Percentiles rank a stretch among this genome's conserved stretches.
Evolutionary conservation across 1,140 invertebrate species (phyloP).

Genomic region (Chrysoperla carnea): DNA sequence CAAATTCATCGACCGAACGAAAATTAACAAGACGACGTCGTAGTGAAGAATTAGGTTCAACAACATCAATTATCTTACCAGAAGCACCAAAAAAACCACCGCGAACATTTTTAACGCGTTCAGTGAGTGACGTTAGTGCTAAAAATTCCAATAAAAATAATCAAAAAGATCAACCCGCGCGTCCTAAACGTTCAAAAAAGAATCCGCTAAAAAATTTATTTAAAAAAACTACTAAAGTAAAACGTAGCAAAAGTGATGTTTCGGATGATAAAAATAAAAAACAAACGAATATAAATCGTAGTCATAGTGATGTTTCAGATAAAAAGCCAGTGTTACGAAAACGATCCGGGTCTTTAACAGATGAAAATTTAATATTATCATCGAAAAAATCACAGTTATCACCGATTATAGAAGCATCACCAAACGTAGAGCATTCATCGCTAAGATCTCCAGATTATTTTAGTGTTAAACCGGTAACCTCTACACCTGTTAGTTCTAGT

Average conservation of each 20-base stretch:
- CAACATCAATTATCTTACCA: conserved; percentile 11
- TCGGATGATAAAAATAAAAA: conserved; percentile 29
- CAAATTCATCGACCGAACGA: conserved; percentile 21
- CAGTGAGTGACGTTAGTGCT: conserved; percentile 12
- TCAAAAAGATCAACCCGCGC: conserved; percentile 14
- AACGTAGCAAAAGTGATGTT: conserved; percentile 52
- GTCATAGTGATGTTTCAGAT: conserved; percentile 19
- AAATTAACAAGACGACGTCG: conserved; percentile 7
- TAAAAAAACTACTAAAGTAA: conserved; percentile 26
- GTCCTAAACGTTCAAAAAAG: conserved; percentile 21
- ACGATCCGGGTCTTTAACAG: conserved; percentile 4
- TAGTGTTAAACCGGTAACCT: no score
- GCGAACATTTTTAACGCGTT: conserved; percentile 15
- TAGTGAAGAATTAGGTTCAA: conserved; percentile 20
- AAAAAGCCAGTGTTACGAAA: conserved; percentile 4
- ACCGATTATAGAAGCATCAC: conserved; percentile 52
- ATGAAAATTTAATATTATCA: background rate
- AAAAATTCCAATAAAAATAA: conserved; percentile 28
- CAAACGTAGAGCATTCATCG: conserved; percentile 47
- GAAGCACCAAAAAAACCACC: conserved; percentile 15
- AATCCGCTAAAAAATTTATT: conserved; percentile 40
- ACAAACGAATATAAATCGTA: conserved; percentile 23
- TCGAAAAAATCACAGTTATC: conserved; percentile 45
- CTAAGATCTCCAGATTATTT: conserved; percentile 10
- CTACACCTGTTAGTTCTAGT: no score